phyloP scores from a whole-genome alignment of 2,888 invertebrate species.

The Tetranychus piercei region DNA sequence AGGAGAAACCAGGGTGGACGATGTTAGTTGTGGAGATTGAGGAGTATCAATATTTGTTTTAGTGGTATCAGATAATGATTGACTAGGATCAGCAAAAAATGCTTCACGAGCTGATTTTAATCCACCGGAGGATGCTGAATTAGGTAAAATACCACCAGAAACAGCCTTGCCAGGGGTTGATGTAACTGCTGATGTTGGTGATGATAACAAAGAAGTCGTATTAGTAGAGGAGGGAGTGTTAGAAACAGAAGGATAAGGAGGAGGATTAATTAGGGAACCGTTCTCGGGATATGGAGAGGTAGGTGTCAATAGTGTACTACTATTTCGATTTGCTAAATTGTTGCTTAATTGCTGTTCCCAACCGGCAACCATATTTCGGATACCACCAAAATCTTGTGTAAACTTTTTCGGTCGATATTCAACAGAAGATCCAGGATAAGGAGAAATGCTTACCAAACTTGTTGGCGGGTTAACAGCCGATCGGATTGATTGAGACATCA shows the following conservation, averaged over 20 bases:
- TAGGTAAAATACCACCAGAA: not conserved
- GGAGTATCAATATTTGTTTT: not conserved
- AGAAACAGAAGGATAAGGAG: not conserved
- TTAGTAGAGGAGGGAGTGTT: not conserved
- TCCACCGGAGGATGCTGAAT: not conserved
- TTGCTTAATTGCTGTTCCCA: not conserved
- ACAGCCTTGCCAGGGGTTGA: not conserved
- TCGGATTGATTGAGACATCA: not conserved
- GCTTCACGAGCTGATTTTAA: slow-evolving; percentile 1
- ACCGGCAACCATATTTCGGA: slow-evolving; percentile 8
- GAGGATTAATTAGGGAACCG: not conserved
- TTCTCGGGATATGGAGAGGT: not conserved
- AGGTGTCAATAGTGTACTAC: not conserved
- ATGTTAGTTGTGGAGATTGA: not conserved
- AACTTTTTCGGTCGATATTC: slow-evolving; percentile 1
- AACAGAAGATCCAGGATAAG: not conserved
- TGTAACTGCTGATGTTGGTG: not conserved
- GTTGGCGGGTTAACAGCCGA: not conserved
- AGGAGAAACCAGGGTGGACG: not conserved
- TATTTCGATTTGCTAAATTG: not conserved
- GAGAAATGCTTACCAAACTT: not conserved
- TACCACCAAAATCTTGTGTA: slow-evolving; percentile 7
- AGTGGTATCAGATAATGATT: slow-evolving; percentile 2
- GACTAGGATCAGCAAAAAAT: slow-evolving; percentile 4
- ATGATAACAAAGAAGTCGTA: not conserved